Percentiles rank a stretch among this genome's conserved stretches.
phyloP scores from a whole-genome alignment of 2,797 vertebrate species.

The Phrynocephalus guinanensis region DNA sequence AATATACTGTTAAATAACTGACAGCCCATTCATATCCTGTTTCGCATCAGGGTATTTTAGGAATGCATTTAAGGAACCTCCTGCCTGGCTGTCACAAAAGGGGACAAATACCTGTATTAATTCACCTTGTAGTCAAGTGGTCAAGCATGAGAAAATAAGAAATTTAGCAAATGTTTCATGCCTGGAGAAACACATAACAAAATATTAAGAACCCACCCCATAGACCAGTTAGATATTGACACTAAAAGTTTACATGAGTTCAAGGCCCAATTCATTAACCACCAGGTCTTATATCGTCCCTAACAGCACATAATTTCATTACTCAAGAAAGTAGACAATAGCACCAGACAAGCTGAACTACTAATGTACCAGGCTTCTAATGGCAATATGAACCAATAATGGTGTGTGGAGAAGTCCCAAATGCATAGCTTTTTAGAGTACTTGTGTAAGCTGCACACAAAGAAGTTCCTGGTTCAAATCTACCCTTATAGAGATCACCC shows the following conservation, averaged over 20 bases:
- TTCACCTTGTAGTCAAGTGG: not conserved
- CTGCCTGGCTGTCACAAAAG: conserved; percentile 2
- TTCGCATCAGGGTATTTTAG: not conserved
- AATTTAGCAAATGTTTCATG: not conserved
- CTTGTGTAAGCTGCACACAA: not conserved
- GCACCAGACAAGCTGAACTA: not conserved
- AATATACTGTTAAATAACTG: conserved; percentile 1
- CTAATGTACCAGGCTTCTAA: not conserved
- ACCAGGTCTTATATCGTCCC: not conserved
- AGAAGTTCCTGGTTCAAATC: not conserved
- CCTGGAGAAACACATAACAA: not conserved
- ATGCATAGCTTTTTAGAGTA: not conserved
- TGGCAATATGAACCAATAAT: not conserved
- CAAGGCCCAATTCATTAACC: not conserved
- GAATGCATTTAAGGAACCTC: conserved; percentile 11
- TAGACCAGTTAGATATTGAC: not conserved
- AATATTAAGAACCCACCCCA: not conserved
- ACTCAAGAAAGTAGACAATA: not conserved
- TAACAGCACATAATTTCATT: not conserved
- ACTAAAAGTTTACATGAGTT: not conserved
- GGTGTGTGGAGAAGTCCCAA: not conserved
- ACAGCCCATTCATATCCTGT: not conserved
- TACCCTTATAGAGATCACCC: not conserved
- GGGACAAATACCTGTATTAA: not conserved
- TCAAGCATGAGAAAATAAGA: conserved; percentile 2